phyloP scores from a whole-genome alignment of 2,888 invertebrate genomes.

The Drosophila formosana region DNA sequence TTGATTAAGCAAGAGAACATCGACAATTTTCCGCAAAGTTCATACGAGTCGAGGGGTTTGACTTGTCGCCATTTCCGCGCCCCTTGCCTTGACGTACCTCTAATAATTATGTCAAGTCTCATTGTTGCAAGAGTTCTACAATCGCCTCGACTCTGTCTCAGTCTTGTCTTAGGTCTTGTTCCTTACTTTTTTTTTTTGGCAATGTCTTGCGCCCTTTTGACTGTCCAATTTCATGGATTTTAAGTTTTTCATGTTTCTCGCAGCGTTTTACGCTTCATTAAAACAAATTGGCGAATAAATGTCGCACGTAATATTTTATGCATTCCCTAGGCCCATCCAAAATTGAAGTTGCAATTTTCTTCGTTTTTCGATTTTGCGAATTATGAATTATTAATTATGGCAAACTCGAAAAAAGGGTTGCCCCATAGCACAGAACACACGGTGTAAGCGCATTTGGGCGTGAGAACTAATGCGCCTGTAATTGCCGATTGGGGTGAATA shows the following conservation, averaged over 20 bases:
- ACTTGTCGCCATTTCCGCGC: conserved; percentile 5
- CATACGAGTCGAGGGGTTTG: conserved; percentile 18
- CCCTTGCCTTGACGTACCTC: conserved; percentile 27
- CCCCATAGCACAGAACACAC: not conserved
- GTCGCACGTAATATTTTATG: conserved; percentile 56
- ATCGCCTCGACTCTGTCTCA: conserved; percentile 1
- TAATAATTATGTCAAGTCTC: conserved; percentile 76
- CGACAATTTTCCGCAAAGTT: conserved; percentile 15
- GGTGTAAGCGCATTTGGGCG: conserved; percentile 70
- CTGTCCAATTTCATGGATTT: conserved; percentile 71
- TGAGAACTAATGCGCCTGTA: conserved; percentile 77
- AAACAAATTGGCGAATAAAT: conserved; percentile 60
- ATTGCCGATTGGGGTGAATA: conserved; percentile 54
- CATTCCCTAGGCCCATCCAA: conserved; percentile 49
- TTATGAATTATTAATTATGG: conserved; percentile 78
- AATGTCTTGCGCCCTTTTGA: conserved; percentile 15
- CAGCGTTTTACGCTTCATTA: conserved; percentile 74
- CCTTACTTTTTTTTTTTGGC: not conserved
- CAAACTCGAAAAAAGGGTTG: conserved; percentile 43
- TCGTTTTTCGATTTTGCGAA: conserved; percentile 48
- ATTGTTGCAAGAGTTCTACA: conserved; percentile 40
- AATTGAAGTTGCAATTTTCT: conserved; percentile 32
- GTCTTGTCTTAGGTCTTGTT: not conserved
- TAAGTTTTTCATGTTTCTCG: conserved; percentile 56
- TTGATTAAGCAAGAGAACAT: conserved; percentile 25